Evolutionary conservation across 2,797 vertebrate species (phyloP).

Genomic region (Megaceryle alcyon): DNA sequence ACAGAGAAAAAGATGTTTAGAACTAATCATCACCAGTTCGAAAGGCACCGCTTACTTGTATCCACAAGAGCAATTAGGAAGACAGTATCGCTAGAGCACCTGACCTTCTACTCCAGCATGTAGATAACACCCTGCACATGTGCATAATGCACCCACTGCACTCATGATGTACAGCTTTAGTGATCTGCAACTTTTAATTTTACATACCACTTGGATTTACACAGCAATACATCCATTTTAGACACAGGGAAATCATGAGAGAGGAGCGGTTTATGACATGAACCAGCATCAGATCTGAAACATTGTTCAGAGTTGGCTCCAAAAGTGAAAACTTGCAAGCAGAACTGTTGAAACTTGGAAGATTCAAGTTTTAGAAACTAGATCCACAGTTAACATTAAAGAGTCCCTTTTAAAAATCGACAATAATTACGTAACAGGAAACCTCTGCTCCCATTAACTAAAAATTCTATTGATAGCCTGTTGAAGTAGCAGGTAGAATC

Average conservation of each 20-base stretch:
- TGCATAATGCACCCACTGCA: not conserved
- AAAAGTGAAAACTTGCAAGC: not conserved
- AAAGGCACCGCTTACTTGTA: not conserved
- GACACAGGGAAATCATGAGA: not conserved
- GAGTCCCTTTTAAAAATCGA: conserved; percentile 9
- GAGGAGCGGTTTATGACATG: not conserved
- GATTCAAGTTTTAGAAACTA: not conserved
- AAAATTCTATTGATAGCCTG: not conserved
- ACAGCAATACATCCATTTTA: not conserved
- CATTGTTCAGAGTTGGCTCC: rapidly evolving
- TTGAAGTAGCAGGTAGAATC: not conserved
- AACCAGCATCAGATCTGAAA: not conserved
- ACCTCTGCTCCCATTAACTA: not conserved
- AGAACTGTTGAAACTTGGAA: not conserved
- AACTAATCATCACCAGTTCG: not conserved
- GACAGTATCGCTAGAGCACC: not conserved
- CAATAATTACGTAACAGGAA: not conserved
- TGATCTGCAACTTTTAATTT: not conserved
- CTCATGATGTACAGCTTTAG: not conserved
- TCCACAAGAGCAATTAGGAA: not conserved
- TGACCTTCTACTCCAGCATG: not conserved
- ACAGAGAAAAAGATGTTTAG: not conserved
- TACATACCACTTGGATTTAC: not conserved
- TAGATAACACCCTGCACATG: not conserved
- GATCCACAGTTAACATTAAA: not conserved